A percentile compares a stretch with the other conserved stretches of the same genome.
These are phyloP conservation scores for Cyprinodon brontotheroides DNA, from an alignment of 2,113 vertebrate genomes.

Conservation along the genomic window DNA sequence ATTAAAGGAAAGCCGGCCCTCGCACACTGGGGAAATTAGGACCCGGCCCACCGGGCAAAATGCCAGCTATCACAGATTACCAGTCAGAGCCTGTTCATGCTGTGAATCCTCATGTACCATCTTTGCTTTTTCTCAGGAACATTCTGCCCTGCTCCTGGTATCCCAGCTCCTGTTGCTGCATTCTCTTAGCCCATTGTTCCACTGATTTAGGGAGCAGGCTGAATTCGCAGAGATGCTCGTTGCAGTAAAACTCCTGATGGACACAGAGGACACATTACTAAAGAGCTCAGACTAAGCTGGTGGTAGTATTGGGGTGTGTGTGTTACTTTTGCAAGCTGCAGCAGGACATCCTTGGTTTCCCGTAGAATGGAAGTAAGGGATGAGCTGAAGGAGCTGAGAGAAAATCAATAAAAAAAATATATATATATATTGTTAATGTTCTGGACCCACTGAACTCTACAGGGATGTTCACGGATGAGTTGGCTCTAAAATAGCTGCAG, in stretches of 20 bases:
- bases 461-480: background rate
- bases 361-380: conserved; percentile 37
- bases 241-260: conserved; percentile 57
- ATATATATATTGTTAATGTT: no score
- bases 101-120: conserved; percentile 32
- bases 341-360: conserved; percentile 46
- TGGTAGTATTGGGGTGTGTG: background rate
- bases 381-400: conserved; percentile 53
- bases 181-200: conserved; percentile 55
- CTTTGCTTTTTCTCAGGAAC: conserved; percentile 48
- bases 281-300: background rate
- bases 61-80: no score
- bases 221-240: conserved; percentile 9
- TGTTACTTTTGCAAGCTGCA: conserved; percentile 57
- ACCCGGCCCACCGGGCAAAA: no score
- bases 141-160: conserved; percentile 46
- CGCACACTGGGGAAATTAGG: no score
- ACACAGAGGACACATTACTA: background rate
- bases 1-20: no score
- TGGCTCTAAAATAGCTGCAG: background rate
- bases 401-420: conserved; percentile 3
- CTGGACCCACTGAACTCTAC: no score
- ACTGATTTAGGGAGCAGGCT: conserved; percentile 40
- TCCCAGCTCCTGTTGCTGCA: conserved; percentile 63
- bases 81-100: background rate